phyloP scores from a whole-genome alignment of 2,888 invertebrate species.

The Orthonevra nobilis region DNA sequence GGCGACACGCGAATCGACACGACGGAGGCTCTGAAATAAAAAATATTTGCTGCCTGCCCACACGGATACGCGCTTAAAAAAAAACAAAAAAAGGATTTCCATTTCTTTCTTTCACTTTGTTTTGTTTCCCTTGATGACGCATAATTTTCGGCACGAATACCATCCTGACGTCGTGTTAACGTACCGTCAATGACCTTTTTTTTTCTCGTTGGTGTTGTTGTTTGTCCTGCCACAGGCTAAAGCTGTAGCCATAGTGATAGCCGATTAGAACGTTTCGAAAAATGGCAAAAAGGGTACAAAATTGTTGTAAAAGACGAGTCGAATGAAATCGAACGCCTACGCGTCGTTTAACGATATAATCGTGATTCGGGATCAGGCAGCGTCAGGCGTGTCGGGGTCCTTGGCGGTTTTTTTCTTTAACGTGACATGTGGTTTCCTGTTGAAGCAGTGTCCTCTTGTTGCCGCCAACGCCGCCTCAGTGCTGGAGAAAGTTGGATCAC shows the following conservation, averaged over 20 bases:
- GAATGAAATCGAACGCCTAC: slow-evolving; percentile 64
- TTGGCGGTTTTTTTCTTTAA: slow-evolving; percentile 55
- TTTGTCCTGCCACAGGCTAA: no score
- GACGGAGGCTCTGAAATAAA: slow-evolving; percentile 12
- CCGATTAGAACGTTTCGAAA: slow-evolving; percentile 30
- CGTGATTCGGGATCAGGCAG: no score
- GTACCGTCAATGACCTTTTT: slow-evolving; percentile 65
- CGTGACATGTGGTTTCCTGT: slow-evolving; percentile 66
- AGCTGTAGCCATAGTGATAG: slow-evolving; percentile 56
- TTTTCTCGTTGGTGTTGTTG: slow-evolving; percentile 21
- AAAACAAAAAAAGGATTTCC: no score
- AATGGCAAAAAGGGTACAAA: not conserved
- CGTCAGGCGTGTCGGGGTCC: slow-evolving; percentile 39
- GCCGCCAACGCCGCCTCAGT: no score
- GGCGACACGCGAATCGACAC: slow-evolving; percentile 53
- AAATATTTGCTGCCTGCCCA: no score
- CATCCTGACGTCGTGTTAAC: slow-evolving; percentile 28
- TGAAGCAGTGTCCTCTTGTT: slow-evolving; percentile 22
- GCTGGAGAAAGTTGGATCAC: slow-evolving; percentile 67
- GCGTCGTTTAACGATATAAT: slow-evolving; percentile 47
- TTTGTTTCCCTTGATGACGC: slow-evolving; percentile 45
- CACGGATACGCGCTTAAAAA: not conserved
- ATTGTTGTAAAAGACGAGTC: no score
- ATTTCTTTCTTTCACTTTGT: slow-evolving; percentile 37
- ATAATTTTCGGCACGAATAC: slow-evolving; percentile 51